A percentile compares a stretch with the other conserved stretches of the same genome.
phyloP scores from a whole-genome alignment of 2,113 vertebrate species.

The Cairina moschata region DNA sequence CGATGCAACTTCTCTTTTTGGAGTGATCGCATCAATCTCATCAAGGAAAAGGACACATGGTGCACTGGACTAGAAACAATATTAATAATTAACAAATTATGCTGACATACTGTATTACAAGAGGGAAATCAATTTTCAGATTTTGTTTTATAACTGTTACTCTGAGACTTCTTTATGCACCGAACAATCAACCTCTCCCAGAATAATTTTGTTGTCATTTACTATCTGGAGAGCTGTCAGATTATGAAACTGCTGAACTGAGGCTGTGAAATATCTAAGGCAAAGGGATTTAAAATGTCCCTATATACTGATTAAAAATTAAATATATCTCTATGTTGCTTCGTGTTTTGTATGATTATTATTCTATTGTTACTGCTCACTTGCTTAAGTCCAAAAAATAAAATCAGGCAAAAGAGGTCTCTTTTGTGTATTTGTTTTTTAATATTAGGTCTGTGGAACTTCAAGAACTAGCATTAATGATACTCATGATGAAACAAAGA shows the following conservation, averaged over 20 bases:
- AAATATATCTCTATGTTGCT: not conserved
- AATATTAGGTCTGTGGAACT: not conserved
- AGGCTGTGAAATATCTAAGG: not conserved
- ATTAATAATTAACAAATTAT: not conserved
- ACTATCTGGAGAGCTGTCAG: not conserved
- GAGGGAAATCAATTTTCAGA: not conserved
- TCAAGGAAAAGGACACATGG: slow-evolving; percentile 98
- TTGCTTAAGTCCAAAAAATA: not conserved
- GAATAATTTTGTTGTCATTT: not conserved
- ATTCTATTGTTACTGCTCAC: not conserved
- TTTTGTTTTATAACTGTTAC: not conserved
- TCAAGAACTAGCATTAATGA: not conserved
- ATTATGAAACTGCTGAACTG: not conserved
- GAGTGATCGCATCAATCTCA: slow-evolving; percentile 96
- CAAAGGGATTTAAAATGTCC: not conserved
- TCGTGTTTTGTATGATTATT: not conserved
- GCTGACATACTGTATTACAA: not conserved
- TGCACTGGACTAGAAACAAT: slow-evolving; percentile 78
- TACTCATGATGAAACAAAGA: not conserved
- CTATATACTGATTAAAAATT: not conserved
- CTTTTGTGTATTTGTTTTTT: not conserved
- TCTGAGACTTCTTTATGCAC: not conserved
- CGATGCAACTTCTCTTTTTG: slow-evolving; percentile 94
- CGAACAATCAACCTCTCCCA: not conserved
- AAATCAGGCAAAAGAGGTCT: not conserved